phyloP scores from a whole-genome alignment of 2,888 invertebrate genomes.

The Prosapia bicincta region DNA sequence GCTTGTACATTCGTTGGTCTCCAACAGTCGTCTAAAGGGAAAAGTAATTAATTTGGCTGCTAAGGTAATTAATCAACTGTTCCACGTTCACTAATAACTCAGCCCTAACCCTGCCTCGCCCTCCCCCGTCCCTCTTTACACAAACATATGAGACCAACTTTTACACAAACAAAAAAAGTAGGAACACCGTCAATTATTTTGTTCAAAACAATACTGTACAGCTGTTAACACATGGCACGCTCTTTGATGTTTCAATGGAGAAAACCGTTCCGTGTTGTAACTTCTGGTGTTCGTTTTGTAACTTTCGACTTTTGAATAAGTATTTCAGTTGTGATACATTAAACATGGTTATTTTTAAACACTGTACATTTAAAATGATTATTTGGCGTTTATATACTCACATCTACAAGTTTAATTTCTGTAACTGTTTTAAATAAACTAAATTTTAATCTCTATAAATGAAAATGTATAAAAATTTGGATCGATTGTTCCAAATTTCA shows the following conservation, averaged over 20 bases:
- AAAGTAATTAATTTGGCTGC: background rate
- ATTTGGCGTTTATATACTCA: too few relatives aligned
- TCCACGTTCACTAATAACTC: background rate
- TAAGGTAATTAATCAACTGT: background rate
- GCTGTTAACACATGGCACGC: background rate
- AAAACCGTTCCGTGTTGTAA: too few relatives aligned
- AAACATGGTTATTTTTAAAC: too few relatives aligned
- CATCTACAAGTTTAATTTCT: too few relatives aligned
- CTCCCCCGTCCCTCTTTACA: background rate
- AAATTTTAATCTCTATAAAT: too few relatives aligned
- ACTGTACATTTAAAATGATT: too few relatives aligned
- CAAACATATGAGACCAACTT: background rate
- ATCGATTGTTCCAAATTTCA: too few relatives aligned
- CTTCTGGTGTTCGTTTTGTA: too few relatives aligned
- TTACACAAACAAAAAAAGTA: background rate
- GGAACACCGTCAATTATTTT: background rate
- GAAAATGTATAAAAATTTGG: too few relatives aligned
- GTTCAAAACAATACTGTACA: background rate
- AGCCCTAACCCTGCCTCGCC: background rate
- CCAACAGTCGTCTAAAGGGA: background rate
- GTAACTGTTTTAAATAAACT: too few relatives aligned
- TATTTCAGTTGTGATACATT: too few relatives aligned
- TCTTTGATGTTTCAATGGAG: background rate
- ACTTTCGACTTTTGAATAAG: too few relatives aligned
- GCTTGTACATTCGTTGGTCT: background rate